Percentiles rank a stretch among this genome's conserved stretches.
phyloP scores from a whole-genome alignment of 2,888 invertebrate species.

The Trichogramma dendrolimi region DNA sequence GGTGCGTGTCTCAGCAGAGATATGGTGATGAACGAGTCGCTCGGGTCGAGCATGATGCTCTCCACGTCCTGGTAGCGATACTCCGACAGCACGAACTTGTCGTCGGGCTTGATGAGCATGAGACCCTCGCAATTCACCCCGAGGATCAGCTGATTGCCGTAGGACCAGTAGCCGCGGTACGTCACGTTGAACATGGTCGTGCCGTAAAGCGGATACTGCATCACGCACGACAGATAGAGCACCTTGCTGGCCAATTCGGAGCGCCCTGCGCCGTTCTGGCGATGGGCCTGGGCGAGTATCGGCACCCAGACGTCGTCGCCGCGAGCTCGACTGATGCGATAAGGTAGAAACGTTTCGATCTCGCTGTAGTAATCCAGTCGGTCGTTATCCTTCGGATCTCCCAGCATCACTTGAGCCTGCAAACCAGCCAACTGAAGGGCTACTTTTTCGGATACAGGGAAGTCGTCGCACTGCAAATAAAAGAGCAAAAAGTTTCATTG shows the following conservation, averaged over 20 bases:
- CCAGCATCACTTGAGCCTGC: conserved; percentile 90
- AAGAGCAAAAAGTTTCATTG: background rate
- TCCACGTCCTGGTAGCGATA: conserved; percentile 89
- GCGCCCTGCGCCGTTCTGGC: conserved; percentile 88
- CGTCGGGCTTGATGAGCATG: conserved; percentile 84
- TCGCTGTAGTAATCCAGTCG: conserved; percentile 84
- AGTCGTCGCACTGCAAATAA: conserved; percentile 77
- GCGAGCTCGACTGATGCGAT: conserved; percentile 71
- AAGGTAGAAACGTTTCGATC: conserved; percentile 86
- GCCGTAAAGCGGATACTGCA: conserved; percentile 92
- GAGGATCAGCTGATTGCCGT: conserved; percentile 67
- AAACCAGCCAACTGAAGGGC: conserved; percentile 89
- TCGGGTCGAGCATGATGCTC: conserved; percentile 84
- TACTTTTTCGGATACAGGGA: conserved; percentile 90
- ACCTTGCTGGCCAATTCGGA: conserved; percentile 89
- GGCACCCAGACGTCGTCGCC: conserved; percentile 83
- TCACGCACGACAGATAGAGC: conserved; percentile 88
- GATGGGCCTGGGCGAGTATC: conserved; percentile 81
- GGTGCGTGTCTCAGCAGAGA: conserved; percentile 71
- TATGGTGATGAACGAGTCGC: conserved; percentile 87
- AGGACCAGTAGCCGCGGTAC: conserved; percentile 91
- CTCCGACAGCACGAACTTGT: conserved; percentile 87
- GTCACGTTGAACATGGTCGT: conserved; percentile 83
- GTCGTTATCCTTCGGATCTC: conserved; percentile 75
- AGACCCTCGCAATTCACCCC: conserved; percentile 90